phyloP scores from a whole-genome alignment of 2,797 vertebrate species.

The Eutrigla gurnardus region DNA sequence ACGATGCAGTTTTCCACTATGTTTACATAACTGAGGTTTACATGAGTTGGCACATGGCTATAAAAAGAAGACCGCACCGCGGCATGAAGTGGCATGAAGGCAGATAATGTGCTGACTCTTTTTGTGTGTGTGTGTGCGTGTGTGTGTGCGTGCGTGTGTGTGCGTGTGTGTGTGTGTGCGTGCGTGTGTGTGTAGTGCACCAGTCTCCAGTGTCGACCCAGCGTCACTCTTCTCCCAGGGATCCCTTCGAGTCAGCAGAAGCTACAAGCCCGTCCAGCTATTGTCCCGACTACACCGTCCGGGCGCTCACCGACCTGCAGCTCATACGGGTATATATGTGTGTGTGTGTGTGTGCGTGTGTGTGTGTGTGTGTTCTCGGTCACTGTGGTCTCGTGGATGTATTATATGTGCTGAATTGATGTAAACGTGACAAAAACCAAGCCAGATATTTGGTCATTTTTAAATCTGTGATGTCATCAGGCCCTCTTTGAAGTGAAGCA shows the following conservation, averaged over 20 bases:
- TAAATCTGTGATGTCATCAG: too few relatives aligned
- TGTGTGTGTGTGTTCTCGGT: background rate
- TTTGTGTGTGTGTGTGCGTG: background rate
- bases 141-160: background rate
- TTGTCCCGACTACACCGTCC: constrained; percentile 94
- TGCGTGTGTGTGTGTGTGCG: constrained; percentile 17
- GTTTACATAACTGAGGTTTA: constrained; percentile 17
- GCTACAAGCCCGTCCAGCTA: constrained; percentile 85
- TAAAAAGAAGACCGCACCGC: background rate
- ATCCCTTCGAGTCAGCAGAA: constrained; percentile 85
- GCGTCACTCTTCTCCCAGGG: constrained; percentile 77
- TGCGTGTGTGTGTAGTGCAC: constrained; percentile 79
- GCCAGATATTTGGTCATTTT: too few relatives aligned
- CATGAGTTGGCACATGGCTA: constrained; percentile 3
- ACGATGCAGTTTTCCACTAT: background rate
- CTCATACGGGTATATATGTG: constrained; percentile 84
- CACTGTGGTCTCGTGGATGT: background rate
- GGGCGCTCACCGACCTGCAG: constrained; percentile 93
- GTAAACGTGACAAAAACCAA: too few relatives aligned
- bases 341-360: too few relatives aligned
- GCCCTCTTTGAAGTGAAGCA: too few relatives aligned
- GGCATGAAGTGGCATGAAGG: background rate
- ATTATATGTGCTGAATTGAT: too few relatives aligned
- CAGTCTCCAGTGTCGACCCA: constrained; percentile 89
- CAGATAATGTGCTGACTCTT: constrained; percentile 25